Evolutionary conservation across 2,113 vertebrate species (phyloP), one percentile per base, ranked within the genome.

Genomic region (Lepus americanus): DNA sequence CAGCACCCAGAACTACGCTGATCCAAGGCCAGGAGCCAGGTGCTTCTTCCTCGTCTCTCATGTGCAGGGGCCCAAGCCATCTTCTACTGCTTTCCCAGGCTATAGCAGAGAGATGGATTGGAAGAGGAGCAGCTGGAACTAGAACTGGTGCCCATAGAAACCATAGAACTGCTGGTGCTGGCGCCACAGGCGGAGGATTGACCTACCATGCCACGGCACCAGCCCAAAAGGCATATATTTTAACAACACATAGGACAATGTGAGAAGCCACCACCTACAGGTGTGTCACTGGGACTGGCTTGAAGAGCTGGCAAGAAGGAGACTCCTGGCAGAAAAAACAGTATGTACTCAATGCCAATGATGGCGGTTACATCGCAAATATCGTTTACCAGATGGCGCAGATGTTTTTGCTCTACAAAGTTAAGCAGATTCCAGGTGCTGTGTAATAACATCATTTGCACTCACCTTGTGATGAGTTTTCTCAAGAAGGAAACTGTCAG

Each of bases 341-440:
- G 49, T 20, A 90, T 29, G 25, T 19, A 77, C 20, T 84, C 78
- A 90, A 89, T 39, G 63, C 33, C 61, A 85, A 27, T 74, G 12
- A 78, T 44, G 27, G 49, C 33, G 86, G 61, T 2, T 78, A 22
- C 67, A 27, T 86, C 74, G 67, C 33, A 80, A 92, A 55, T 72
- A 70, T 20, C 53, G 9, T 90, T 87, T 93, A 55, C 20, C 31
- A 27, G 59, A 70, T 14, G 10, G 77, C 36, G 31, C 39, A 94
- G 39, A 67, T 90, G 49, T 55, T 92, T 90, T 55, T 87, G 64
- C 69, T 82, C 72, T 14, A 66, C 61, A 87, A 77, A 67, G 36
- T 27, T 55, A 91, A 91, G 78, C 20, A 94, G 53, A 90, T 96
- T 94, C 7, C 59, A 79, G 89, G 29, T 87, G 70, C 51, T 4